Conservation (phyloP, 1,140 invertebrate genomes). For the Liolophura sinensis region DNA sequence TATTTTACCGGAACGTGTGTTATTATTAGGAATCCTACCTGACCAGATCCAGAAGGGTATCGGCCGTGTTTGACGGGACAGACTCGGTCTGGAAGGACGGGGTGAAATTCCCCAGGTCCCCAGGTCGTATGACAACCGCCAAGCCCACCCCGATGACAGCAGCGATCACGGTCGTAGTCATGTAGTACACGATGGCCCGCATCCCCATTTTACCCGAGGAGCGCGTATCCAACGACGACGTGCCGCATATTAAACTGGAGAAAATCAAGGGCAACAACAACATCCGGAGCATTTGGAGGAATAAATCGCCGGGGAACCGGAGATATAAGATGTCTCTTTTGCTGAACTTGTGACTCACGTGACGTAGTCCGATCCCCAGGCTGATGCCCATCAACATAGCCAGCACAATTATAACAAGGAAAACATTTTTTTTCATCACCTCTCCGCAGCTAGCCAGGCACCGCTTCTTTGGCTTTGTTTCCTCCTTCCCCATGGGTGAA, state of each 20-base stretch:
- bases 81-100: constrained; percentile 9
- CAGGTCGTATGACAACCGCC: constrained; percentile 40
- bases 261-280: constrained; percentile 62
- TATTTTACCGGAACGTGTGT: too few species aligned
- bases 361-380: constrained; percentile 34
- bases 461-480: too few species aligned
- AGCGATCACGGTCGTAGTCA: constrained; percentile 77
- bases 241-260: constrained; percentile 55
- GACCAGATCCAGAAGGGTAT: constrained; percentile 88
- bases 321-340: constrained; percentile 44
- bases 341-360: constrained; percentile 25
- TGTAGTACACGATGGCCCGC: constrained; percentile 85
- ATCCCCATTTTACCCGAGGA: constrained; percentile 49
- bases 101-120: constrained; percentile 25
- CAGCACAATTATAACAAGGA: constrained; percentile 11
- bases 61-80: constrained; percentile 51
- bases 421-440: too few species aligned
- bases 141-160: constrained; percentile 50
- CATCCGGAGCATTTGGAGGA: constrained; percentile 62
- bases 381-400: constrained; percentile 33
- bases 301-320: constrained; percentile 60
- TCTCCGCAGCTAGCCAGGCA: too few species aligned
- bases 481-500: too few species aligned
- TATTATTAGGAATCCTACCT: constrained; percentile 64
- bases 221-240: constrained; percentile 45